Evolutionary conservation across 2,113 vertebrate species (phyloP).

Genomic region (Siniperca knerii): DNA sequence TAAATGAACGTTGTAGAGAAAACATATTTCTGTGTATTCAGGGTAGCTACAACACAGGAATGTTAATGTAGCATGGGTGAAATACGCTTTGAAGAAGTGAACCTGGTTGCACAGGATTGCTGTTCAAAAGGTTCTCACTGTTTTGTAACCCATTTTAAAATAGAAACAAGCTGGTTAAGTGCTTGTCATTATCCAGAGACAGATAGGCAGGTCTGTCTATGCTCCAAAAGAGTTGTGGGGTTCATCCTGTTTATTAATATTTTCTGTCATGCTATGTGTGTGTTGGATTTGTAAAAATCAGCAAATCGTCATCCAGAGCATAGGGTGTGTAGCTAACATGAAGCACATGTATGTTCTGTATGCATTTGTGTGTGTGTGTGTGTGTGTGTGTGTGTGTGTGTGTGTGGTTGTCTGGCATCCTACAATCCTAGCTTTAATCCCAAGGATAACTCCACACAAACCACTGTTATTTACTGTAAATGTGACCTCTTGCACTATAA

Average conservation of each 20-base stretch:
- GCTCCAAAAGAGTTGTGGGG: not conserved
- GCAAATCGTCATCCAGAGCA: not conserved
- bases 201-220: constrained; percentile 23
- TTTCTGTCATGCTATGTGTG: not conserved
- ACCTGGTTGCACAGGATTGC: constrained; percentile 20
- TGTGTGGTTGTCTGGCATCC: constrained; percentile 6
- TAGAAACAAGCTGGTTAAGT: constrained; percentile 31
- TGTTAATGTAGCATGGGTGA: not conserved
- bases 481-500: constrained; percentile 36
- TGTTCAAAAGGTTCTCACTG: constrained; percentile 23
- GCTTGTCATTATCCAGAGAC: constrained; percentile 28
- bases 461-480: constrained; percentile 26
- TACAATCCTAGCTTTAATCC: constrained; percentile 37
- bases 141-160: constrained; percentile 41
- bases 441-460: constrained; percentile 21
- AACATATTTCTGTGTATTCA: not conserved
- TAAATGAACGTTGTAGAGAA: not conserved
- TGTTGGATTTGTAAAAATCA: constrained; percentile 26
- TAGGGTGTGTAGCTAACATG: not conserved
- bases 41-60: not conserved
- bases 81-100: constrained; percentile 23
- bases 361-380: constrained; percentile 7
- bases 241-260: constrained; percentile 15
- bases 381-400: constrained; percentile 7
- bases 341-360: not conserved